Percentiles rank a stretch among this genome's conserved stretches.
phyloP scores from a whole-genome alignment of 2,797 vertebrate genomes.

The Chiroxiphia lanceolata region DNA sequence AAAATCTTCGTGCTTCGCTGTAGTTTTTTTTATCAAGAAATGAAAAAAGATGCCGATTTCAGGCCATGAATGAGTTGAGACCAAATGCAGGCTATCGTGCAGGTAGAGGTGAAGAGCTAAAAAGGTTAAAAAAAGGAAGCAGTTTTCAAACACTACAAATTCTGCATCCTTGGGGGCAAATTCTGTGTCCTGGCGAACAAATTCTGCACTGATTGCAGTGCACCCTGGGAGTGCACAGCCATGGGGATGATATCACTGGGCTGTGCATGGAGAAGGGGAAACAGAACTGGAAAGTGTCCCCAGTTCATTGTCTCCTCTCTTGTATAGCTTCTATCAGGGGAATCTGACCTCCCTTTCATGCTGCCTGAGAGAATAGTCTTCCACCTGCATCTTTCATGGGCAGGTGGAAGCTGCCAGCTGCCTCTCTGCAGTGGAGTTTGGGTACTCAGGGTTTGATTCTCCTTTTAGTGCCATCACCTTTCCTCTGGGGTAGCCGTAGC shows the following conservation, averaged over 20 bases:
- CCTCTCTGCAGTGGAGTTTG: accelerated
- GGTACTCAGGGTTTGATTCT: background rate
- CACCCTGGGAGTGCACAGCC: accelerated
- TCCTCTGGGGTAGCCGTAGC: background rate
- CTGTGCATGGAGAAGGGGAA: background rate
- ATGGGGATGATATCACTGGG: accelerated
- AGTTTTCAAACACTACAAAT: background rate
- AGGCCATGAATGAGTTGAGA: background rate
- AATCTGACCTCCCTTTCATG: background rate
- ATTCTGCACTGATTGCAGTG: accelerated
- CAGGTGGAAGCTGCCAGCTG: background rate
- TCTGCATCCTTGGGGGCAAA: background rate
- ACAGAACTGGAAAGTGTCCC: background rate
- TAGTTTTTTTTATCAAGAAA: background rate
- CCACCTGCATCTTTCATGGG: background rate
- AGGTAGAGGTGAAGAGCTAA: background rate
- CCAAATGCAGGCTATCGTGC: background rate
- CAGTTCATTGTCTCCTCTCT: background rate
- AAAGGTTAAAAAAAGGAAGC: background rate
- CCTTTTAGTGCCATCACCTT: background rate
- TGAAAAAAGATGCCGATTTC: background rate
- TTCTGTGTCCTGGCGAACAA: background rate
- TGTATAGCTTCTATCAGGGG: background rate
- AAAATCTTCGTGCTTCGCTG: background rate
- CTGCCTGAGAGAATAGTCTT: background rate